phyloP scores from a whole-genome alignment of 2,113 vertebrate genomes.

The Syngnathus floridae region DNA sequence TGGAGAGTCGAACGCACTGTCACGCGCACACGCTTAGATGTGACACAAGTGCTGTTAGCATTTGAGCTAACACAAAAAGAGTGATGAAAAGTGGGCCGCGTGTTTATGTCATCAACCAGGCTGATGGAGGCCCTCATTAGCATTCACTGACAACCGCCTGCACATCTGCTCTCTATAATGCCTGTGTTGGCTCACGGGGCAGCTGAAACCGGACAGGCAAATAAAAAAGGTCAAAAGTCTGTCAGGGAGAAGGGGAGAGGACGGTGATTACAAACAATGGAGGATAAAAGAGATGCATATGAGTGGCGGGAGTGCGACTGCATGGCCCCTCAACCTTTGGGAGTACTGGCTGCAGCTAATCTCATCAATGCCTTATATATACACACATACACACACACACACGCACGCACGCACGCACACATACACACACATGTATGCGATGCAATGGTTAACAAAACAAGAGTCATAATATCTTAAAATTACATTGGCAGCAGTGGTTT shows the following conservation, averaged over 20 bases:
- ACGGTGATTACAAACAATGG: constrained; percentile 68
- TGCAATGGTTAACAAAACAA: constrained; percentile 25
- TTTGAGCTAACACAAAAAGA: not conserved
- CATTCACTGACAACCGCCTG: constrained; percentile 56
- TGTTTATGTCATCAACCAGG: constrained; percentile 22
- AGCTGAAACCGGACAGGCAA: constrained; percentile 69
- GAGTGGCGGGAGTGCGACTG: constrained; percentile 46
- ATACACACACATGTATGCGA: not conserved
- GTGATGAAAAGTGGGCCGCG: not conserved
- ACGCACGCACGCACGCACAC: too few relatives aligned
- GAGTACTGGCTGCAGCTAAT: constrained; percentile 50
- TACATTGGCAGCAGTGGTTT: not conserved
- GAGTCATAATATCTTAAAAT: constrained; percentile 7
- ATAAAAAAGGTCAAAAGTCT: constrained; percentile 78
- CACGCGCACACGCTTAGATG: constrained; percentile 22
- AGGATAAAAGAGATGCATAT: constrained; percentile 70
- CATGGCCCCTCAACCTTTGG: constrained; percentile 61
- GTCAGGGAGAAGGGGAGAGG: constrained; percentile 50
- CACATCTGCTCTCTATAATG: constrained; percentile 72
- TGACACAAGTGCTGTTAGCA: constrained; percentile 6
- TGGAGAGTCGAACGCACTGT: constrained; percentile 22
- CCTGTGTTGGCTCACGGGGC: constrained; percentile 61
- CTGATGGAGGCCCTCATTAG: constrained; percentile 60
- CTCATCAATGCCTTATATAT: constrained; percentile 47
- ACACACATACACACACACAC: constrained; percentile 14